Percentiles rank a stretch among this genome's conserved stretches.
Evolutionary conservation across 2,888 invertebrate species (phyloP).

Genomic region (Ophion ellenae): DNA sequence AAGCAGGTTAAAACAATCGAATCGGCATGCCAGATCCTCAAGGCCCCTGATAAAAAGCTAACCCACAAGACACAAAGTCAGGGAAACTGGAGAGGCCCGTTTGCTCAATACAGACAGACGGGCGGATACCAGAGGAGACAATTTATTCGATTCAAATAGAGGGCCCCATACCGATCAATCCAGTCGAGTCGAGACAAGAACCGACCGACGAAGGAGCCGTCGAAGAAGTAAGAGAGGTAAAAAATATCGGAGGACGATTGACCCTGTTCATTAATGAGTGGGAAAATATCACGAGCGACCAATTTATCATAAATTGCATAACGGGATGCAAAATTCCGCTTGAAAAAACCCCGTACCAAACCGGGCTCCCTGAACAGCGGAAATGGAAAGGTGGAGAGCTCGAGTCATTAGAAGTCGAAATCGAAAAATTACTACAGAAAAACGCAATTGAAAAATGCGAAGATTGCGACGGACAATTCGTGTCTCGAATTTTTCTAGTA

Average conservation of each 20-base stretch:
- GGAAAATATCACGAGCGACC: constrained; percentile 20
- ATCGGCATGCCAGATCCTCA: background rate
- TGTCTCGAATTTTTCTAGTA: too few species aligned
- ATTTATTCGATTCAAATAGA: constrained; percentile 42
- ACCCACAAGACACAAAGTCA: background rate
- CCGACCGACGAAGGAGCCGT: constrained; percentile 36
- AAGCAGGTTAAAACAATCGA: constrained; percentile 46
- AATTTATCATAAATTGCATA: too few species aligned
- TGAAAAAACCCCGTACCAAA: too few species aligned
- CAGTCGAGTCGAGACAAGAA: constrained; percentile 43
- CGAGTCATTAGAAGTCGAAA: too few species aligned
- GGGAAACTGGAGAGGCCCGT: constrained; percentile 39
- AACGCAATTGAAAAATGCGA: too few species aligned
- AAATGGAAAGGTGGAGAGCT: too few species aligned
- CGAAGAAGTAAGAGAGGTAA: constrained; percentile 51
- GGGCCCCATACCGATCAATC: constrained; percentile 41
- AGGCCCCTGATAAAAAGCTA: constrained; percentile 6
- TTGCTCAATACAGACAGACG: constrained; percentile 6
- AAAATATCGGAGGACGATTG: constrained; percentile 29
- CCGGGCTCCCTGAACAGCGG: too few species aligned
- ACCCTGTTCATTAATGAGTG: constrained; percentile 18
- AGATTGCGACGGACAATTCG: too few species aligned
- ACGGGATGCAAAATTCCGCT: too few species aligned
- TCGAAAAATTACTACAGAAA: too few species aligned
- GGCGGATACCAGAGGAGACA: constrained; percentile 36